phyloP scores from a whole-genome alignment of 2,113 vertebrate species.

The Poecile atricapillus region DNA sequence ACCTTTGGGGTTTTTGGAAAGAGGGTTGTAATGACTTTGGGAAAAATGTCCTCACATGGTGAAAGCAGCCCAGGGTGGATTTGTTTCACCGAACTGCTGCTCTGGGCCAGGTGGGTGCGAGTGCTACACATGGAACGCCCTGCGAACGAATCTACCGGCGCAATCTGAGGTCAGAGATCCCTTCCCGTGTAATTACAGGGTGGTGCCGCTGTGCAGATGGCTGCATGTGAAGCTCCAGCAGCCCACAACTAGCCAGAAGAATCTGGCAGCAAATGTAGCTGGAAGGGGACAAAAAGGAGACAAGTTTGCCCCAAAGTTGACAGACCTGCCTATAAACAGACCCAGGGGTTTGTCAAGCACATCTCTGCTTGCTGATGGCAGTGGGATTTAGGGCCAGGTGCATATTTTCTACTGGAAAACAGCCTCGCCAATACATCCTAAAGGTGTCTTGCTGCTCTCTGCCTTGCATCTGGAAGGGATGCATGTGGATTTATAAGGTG shows the following conservation, averaged over 20 bases:
- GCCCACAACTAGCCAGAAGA: conserved; percentile 59
- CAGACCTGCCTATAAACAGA: conserved; percentile 61
- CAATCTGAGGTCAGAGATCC: conserved; percentile 72
- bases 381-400: conserved; percentile 1
- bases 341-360: background rate
- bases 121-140: background rate
- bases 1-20: background rate
- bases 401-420: background rate
- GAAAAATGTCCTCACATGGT: background rate
- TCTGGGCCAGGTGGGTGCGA: background rate
- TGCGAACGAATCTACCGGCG: background rate
- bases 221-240: conserved; percentile 43
- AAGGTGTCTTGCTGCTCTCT: conserved; percentile 17
- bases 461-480: conserved; percentile 55
- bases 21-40: background rate
- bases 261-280: conserved; percentile 46
- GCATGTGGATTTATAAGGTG: conserved; percentile 19
- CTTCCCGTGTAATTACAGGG: conserved; percentile 83
- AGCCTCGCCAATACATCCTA: background rate
- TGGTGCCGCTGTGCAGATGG: conserved; percentile 79
- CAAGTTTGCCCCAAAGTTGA: conserved; percentile 54
- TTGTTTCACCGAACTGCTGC: accelerated
- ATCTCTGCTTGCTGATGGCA: background rate
- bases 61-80: background rate
- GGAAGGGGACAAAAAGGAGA: background rate